phyloP scores from a whole-genome alignment of 2,113 vertebrate species.

The Penelope pileata region DNA sequence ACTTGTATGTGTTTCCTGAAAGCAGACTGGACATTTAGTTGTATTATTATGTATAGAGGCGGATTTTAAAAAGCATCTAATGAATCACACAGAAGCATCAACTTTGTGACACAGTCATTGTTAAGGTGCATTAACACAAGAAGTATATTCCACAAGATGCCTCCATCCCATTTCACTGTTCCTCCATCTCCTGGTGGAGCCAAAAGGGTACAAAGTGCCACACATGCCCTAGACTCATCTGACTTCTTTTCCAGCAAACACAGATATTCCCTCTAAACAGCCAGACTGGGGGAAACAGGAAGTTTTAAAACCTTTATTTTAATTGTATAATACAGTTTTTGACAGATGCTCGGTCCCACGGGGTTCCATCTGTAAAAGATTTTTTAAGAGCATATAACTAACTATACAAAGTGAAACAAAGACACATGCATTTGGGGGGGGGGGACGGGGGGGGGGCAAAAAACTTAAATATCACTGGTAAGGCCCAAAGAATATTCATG shows the following conservation, averaged over 20 bases:
- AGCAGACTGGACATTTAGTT: neutral
- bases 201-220: neutral
- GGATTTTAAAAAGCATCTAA: neutral
- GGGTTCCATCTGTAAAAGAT: conserved; percentile 58
- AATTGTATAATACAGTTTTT: conserved; percentile 23
- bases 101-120: neutral
- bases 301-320: conserved; percentile 48
- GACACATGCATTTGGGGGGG: neutral
- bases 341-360: conserved; percentile 31
- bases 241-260: neutral
- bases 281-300: neutral
- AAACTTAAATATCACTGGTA: neutral
- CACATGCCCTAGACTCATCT: neutral
- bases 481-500: neutral
- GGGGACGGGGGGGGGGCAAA: neutral
- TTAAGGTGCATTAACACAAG: neutral
- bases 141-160: neutral
- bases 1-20: neutral
- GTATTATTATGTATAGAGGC: neutral
- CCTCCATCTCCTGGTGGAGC: neutral
- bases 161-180: neutral
- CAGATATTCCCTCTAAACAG: neutral
- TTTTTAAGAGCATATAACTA: conserved; percentile 39
- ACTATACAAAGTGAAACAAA: neutral
- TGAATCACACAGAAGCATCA: neutral